phyloP scores from a whole-genome alignment of 1,140 invertebrate species.

The Doryteuthis pealeii region DNA sequence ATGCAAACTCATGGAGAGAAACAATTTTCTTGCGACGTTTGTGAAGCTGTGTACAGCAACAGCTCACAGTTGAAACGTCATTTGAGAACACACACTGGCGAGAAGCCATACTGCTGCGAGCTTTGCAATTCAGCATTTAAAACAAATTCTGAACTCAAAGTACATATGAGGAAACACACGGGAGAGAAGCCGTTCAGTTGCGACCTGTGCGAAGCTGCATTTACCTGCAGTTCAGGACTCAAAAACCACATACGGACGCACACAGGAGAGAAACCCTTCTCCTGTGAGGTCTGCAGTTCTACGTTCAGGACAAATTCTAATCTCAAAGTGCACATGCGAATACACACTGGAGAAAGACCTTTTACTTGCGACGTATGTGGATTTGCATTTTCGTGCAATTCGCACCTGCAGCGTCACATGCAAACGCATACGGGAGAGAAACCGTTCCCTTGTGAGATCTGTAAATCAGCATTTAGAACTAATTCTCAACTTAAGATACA shows the following conservation, averaged over 20 bases:
- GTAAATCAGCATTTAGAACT: too few relatives aligned
- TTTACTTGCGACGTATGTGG: background rate
- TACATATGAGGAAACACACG: constrained; percentile 55
- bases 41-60: background rate
- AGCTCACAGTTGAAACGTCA: constrained; percentile 12
- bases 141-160: background rate
- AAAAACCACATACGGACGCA: constrained; percentile 55
- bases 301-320: constrained; percentile 39
- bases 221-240: constrained; percentile 36
- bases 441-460: too few relatives aligned
- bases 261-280: constrained; percentile 50
- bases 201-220: constrained; percentile 51
- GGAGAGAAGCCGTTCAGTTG: constrained; percentile 57
- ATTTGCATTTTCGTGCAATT: too few relatives aligned
- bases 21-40: constrained; percentile 12
- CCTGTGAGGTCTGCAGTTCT: constrained; percentile 67
- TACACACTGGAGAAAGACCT: background rate
- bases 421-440: too few relatives aligned
- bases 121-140: too few relatives aligned
- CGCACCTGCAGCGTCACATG: too few relatives aligned
- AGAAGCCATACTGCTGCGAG: too few relatives aligned
- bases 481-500: constrained; percentile 21
- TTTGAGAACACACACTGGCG: too few relatives aligned
- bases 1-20: constrained; percentile 9
- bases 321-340: background rate